Percentiles rank a stretch among this genome's conserved stretches.
Evolutionary conservation across 1,140 invertebrate species (phyloP).

Genomic region (Drusus annulatus): DNA sequence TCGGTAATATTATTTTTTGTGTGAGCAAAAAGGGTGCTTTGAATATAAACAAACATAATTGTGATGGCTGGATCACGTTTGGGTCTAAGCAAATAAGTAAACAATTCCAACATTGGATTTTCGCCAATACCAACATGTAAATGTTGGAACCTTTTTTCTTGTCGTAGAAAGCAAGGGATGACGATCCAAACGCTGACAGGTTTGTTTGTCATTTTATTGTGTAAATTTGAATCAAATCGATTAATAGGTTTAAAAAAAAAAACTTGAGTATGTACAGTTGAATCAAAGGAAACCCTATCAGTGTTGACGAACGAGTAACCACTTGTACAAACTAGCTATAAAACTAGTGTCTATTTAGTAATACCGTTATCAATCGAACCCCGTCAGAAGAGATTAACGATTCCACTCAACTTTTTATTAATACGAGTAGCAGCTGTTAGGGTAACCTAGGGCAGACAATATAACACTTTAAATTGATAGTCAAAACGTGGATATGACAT

Average conservation of each 20-base stretch:
- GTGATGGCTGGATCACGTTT: conserved; percentile 41
- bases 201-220: conserved; percentile 39
- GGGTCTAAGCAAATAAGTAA: conserved; percentile 40
- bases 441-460: no score
- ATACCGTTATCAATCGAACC: no score
- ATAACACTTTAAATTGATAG: no score
- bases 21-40: conserved; percentile 29
- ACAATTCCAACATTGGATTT: conserved; percentile 34
- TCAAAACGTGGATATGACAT: no score
- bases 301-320: no score
- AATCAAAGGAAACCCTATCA: not conserved
- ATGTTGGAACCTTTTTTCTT: conserved; percentile 38
- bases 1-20: conserved; percentile 32
- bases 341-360: no score
- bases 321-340: no score
- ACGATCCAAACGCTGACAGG: conserved; percentile 13
- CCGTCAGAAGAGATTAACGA: no score
- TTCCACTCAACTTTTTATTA: no score
- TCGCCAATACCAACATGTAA: conserved; percentile 31
- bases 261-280: not conserved
- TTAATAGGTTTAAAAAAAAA: conserved; percentile 26
- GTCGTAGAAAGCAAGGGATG: conserved; percentile 2
- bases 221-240: conserved; percentile 26
- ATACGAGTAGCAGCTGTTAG: no score
- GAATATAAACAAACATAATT: conserved; percentile 42